These are phyloP conservation scores for Agrochola lychnidis DNA, from an alignment of 2,888 invertebrate genomes.

Conservation along the genomic window DNA sequence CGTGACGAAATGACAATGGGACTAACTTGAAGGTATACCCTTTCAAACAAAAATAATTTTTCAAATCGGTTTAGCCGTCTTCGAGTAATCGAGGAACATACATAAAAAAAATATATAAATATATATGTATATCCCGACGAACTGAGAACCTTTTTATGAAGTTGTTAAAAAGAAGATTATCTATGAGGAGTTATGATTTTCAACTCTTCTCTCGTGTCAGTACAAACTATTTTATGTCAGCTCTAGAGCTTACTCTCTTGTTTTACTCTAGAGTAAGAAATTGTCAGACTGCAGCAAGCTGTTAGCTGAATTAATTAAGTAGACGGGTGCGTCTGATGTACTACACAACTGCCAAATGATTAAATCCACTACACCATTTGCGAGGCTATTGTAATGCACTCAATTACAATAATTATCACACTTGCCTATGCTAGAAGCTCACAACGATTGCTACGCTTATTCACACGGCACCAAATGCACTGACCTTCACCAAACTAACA, in stretches of 20 bases:
- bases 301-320: not conserved
- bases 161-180: too few species aligned
- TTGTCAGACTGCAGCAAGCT: not conserved
- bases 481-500: slow-evolving; percentile 31
- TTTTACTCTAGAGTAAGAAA: not conserved
- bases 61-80: too few species aligned
- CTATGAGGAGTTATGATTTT: not conserved
- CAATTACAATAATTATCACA: not conserved
- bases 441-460: not conserved
- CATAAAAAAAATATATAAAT: too few species aligned
- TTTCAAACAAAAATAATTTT: too few species aligned
- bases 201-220: not conserved
- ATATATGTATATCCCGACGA: too few species aligned
- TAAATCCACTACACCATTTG: not conserved
- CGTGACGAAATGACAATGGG: too few species aligned
- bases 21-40: too few species aligned
- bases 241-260: not conserved
- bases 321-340: too few species aligned
- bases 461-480: slow-evolving; percentile 22
- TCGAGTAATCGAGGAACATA: too few species aligned
- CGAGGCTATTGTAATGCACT: not conserved
- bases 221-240: not conserved
- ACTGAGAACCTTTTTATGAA: too few species aligned
- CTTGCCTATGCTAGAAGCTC: not conserved
- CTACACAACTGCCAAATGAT: not conserved